Evolutionary conservation across 1,140 invertebrate species (phyloP).

Genomic region (Spodoptera litura): DNA sequence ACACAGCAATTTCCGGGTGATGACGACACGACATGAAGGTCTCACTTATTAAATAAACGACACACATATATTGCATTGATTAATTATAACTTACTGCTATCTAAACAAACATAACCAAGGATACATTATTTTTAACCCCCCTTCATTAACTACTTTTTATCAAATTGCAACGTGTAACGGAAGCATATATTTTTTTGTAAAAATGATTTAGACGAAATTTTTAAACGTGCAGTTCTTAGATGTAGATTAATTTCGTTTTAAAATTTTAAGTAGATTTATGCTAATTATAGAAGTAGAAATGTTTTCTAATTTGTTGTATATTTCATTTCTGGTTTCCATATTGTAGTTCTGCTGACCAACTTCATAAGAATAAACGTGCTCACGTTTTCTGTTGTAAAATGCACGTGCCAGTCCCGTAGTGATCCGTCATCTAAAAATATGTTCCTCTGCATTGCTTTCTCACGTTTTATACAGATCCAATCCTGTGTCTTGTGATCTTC

Average conservation of each 20-base stretch:
- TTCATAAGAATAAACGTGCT: slow-evolving; percentile 12
- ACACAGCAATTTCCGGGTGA: slow-evolving; percentile 77
- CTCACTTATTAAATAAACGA: slow-evolving; percentile 64
- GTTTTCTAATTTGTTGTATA: too few relatives aligned
- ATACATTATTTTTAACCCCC: neutral
- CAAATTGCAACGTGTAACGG: neutral
- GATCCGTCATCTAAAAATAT: slow-evolving; percentile 43
- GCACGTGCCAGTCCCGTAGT: slow-evolving; percentile 31
- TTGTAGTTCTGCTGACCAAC: slow-evolving; percentile 25
- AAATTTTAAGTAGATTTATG: too few relatives aligned
- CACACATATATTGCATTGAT: slow-evolving; percentile 57
- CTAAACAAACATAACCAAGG: slow-evolving; percentile 22
- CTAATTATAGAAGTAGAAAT: too few relatives aligned
- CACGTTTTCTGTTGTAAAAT: slow-evolving; percentile 24
- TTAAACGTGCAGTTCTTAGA: neutral
- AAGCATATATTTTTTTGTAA: too few relatives aligned
- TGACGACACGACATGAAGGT: slow-evolving; percentile 75
- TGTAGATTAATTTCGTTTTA: neutral
- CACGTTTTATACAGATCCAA: neutral
- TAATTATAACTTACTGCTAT: slow-evolving; percentile 39
- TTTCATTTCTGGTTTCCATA: neutral
- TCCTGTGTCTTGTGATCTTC: neutral
- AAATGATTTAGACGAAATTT: neutral
- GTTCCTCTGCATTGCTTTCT: slow-evolving; percentile 23
- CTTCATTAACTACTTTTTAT: neutral